phyloP scores from a whole-genome alignment of 2,113 vertebrate species.

The Brachyhypopomus gauderio region DNA sequence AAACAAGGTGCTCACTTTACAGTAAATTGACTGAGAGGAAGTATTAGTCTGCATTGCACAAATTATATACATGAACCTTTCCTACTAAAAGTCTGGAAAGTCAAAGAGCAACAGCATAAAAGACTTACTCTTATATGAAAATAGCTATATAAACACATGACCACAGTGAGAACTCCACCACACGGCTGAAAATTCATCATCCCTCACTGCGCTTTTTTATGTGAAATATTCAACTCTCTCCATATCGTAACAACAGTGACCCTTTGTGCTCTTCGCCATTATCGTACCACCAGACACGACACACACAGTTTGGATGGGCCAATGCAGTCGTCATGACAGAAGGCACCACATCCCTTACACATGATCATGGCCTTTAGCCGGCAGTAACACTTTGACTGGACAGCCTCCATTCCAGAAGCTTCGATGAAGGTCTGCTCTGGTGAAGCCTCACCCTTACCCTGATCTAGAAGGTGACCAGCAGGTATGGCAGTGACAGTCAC shows the following conservation, averaged over 20 bases:
- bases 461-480: conserved; percentile 71
- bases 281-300: conserved; percentile 95
- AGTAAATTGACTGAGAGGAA: conserved; percentile 61
- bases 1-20: conserved; percentile 79
- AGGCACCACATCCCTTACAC: conserved; percentile 96
- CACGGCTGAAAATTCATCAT: not conserved
- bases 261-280: conserved; percentile 47
- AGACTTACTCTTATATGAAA: conserved; percentile 43
- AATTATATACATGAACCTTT: conserved; percentile 48
- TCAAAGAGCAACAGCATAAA: conserved; percentile 63
- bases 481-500: conserved; percentile 97
- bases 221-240: not conserved
- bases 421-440: conserved; percentile 85
- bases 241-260: not conserved
- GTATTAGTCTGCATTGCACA: conserved; percentile 61
- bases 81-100: conserved; percentile 50
- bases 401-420: conserved; percentile 78
- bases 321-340: conserved; percentile 98
- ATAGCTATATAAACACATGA: conserved; percentile 2
- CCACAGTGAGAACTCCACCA: conserved; percentile 26
- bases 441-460: conserved; percentile 73
- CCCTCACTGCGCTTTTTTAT: not conserved
- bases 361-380: conserved; percentile 99
- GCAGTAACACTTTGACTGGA: conserved; percentile 95
- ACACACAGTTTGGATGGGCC: conserved; percentile 97